phyloP scores from a whole-genome alignment of 2,888 invertebrate species.

The Ophonus ardosiacus region DNA sequence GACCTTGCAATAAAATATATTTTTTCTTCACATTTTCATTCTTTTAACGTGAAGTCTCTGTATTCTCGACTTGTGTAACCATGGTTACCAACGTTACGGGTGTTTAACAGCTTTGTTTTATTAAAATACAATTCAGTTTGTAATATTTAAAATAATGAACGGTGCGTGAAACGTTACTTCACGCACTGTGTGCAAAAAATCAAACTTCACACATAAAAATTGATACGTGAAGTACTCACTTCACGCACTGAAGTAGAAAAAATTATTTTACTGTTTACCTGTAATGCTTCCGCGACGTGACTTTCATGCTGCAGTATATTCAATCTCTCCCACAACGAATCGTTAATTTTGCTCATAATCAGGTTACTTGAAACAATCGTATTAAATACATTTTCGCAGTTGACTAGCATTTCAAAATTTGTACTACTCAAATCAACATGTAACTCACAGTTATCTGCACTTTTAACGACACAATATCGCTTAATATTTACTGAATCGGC shows the following conservation, averaged over 20 bases:
- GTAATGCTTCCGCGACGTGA: conserved; percentile 15
- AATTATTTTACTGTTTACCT: conserved; percentile 22
- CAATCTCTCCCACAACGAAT: conserved; percentile 7
- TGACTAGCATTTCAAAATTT: conserved; percentile 39
- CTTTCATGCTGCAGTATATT: conserved; percentile 16
- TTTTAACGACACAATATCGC: conserved; percentile 46
- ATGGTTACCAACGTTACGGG: too few relatives aligned
- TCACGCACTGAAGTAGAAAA: background rate
- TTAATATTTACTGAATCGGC: conserved; percentile 4
- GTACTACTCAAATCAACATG: conserved; percentile 24
- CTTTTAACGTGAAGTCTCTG: too few relatives aligned
- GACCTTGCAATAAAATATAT: too few relatives aligned
- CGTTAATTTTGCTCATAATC: conserved; percentile 21
- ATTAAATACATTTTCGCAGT: conserved; percentile 36
- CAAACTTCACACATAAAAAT: too few relatives aligned
- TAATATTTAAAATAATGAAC: too few relatives aligned
- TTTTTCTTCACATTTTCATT: too few relatives aligned
- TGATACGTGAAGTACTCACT: too few relatives aligned
- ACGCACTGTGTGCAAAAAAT: too few relatives aligned
- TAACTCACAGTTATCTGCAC: conserved; percentile 43
- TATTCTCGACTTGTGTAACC: too few relatives aligned
- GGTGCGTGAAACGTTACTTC: too few relatives aligned
- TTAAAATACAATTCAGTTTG: too few relatives aligned
- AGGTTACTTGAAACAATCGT: conserved; percentile 33
- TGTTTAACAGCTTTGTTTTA: too few relatives aligned